These are phyloP conservation scores for Caloenas nicobarica DNA, from an alignment of 2,113 vertebrate species.

Conservation along the genomic window DNA sequence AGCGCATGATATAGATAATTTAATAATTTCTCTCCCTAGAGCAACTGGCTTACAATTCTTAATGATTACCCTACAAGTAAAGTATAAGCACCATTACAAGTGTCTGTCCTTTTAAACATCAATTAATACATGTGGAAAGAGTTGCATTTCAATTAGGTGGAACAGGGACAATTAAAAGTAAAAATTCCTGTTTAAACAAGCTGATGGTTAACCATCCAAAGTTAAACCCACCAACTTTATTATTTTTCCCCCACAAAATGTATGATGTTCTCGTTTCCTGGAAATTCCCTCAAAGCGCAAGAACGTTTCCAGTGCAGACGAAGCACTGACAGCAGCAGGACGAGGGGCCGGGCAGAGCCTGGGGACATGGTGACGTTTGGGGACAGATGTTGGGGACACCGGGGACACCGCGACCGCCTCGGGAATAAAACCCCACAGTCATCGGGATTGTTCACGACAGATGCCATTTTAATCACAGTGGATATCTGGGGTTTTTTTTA, in stretches of 20 bases:
- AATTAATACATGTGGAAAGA: accelerated
- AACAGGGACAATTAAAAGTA: not conserved
- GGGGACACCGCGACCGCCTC: no score
- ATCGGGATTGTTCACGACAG: no score
- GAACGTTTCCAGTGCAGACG: not conserved
- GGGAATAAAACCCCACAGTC: no score
- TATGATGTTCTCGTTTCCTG: not conserved
- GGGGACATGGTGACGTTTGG: no score
- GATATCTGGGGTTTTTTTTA: not conserved
- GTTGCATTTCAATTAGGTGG: not conserved
- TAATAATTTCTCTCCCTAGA: not conserved
- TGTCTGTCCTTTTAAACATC: no score
- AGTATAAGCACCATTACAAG: not conserved
- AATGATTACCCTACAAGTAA: not conserved
- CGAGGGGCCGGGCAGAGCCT: not conserved
- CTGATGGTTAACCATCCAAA: not conserved
- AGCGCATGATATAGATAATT: not conserved
- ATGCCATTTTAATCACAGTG: not conserved
- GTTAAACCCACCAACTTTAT: not conserved
- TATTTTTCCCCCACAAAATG: not conserved
- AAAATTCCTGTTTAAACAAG: not conserved
- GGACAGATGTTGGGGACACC: no score
- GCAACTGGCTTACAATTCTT: not conserved
- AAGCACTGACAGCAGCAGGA: not conserved
- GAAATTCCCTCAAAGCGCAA: not conserved